phyloP scores from a whole-genome alignment of 2,888 invertebrate genomes.

The Drosophila lacicola region DNA sequence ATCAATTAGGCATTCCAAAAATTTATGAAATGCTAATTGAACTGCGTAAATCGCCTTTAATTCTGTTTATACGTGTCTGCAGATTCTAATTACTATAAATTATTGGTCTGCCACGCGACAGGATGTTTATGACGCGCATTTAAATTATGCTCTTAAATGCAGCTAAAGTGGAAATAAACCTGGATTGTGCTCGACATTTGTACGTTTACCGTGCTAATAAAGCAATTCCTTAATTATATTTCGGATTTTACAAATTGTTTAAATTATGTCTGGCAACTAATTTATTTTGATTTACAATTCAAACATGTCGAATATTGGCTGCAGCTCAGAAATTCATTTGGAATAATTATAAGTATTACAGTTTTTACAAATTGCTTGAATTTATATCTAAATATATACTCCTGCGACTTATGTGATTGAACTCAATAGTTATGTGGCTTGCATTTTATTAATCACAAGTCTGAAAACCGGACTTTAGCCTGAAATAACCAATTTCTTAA shows the following conservation, averaged over 20 bases:
- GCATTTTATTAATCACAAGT: too few relatives aligned
- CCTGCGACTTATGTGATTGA: too few relatives aligned
- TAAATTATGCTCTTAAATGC: neutral
- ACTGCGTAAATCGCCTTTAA: constrained; percentile 43
- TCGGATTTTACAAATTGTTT: neutral
- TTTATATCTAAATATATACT: too few relatives aligned
- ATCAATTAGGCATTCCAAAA: constrained; percentile 66
- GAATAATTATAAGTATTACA: too few relatives aligned
- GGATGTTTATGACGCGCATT: constrained; percentile 64
- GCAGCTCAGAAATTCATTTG: too few relatives aligned
- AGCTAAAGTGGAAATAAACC: neutral
- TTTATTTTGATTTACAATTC: neutral
- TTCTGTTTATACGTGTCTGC: constrained; percentile 39
- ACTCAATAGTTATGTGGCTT: too few relatives aligned
- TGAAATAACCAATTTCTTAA: too few relatives aligned
- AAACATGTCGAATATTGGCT: too few relatives aligned
- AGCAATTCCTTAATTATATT: neutral
- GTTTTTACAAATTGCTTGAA: too few relatives aligned
- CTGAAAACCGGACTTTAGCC: too few relatives aligned
- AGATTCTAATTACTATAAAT: constrained; percentile 58
- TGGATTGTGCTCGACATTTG: neutral
- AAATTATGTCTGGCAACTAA: neutral
- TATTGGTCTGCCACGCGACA: constrained; percentile 63
- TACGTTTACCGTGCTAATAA: neutral
- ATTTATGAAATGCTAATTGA: constrained; percentile 64